Evolutionary conservation across 2,888 invertebrate genomes (phyloP), one percentile per base, ranked within the genome.

Genomic region (Isoperla grammatica): DNA sequence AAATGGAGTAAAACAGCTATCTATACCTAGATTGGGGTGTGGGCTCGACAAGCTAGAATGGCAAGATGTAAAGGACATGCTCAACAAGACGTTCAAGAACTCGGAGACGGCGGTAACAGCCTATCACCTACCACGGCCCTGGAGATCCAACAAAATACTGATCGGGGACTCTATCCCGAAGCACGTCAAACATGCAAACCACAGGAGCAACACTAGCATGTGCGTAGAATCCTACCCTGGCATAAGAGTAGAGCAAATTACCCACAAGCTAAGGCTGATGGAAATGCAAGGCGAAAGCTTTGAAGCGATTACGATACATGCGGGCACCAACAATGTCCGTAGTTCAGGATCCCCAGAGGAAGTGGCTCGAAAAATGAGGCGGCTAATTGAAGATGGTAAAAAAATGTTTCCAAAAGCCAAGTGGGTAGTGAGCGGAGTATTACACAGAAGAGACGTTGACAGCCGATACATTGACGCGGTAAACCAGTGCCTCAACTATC

Each of bases 11-110:
- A 65, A 46, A 12, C 58, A 65, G 2, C 39, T 76, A 22, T 69
- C 73, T 29, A 75, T 76, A 74, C 76, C 76, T 2, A 65, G 65
- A 45, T 74, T 76, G 60, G 76, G 75, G 5, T 75, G 74, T 67
- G 76, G 76, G 8, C 67, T 76, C 17, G 76, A 76, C 66, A 60
- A 67, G 37, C 68, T 76, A 9, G 58, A 71, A 23, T 76, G 76
- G 76, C 59, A 63, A 1, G 66, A 69, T 40, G 76, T 76, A 4
- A 64, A 64, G 11, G 64, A 66, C 1, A 66, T 71, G 22, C 64
- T 75, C 2, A 63, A 63, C 8, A 68, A 71, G 22, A 67, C 71
- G 9, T 75, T 74, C 40, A 20, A 22, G n/a, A 17, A 39, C 39
- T 40, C 55, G 9, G 55, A 42, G 11, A 13, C 17, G 20, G 42